Evolutionary conservation across 2,113 vertebrate genomes (phyloP).

Genomic region (Forbesichthys papilliferus): DNA sequence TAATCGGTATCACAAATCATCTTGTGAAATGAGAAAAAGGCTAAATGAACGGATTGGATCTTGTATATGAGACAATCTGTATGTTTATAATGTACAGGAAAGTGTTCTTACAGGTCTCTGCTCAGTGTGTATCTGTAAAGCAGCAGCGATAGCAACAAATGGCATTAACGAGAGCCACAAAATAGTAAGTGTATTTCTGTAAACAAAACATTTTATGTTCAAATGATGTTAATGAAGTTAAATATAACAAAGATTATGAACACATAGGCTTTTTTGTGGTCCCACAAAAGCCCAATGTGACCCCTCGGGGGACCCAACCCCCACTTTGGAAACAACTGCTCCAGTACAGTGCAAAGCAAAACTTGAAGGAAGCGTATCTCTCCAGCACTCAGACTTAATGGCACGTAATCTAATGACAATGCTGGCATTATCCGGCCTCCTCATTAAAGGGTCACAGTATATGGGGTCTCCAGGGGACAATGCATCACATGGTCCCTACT

Average conservation of each 20-base stretch:
- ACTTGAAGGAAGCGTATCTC: constrained; percentile 28
- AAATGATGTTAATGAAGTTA: too few relatives aligned
- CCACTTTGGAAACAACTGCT: background rate
- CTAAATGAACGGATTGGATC: constrained; percentile 27
- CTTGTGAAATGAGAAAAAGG: constrained; percentile 18
- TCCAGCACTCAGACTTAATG: constrained; percentile 57
- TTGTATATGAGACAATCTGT: constrained; percentile 43
- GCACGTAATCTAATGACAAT: constrained; percentile 60
- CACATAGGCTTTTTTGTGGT: too few relatives aligned
- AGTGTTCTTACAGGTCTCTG: constrained; percentile 62
- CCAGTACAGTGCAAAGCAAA: constrained; percentile 15
- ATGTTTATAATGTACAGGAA: constrained; percentile 36
- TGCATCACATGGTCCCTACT: constrained; percentile 16
- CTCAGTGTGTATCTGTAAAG: constrained; percentile 60
- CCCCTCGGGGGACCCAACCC: background rate
- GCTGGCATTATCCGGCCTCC: constrained; percentile 51
- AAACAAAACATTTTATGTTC: background rate
- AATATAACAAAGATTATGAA: too few relatives aligned
- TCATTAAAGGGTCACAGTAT: constrained; percentile 32
- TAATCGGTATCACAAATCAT: too few relatives aligned
- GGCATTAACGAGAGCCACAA: constrained; percentile 51
- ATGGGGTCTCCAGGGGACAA: constrained; percentile 9
- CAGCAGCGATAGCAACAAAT: constrained; percentile 54
- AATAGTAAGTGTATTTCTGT: constrained; percentile 9
- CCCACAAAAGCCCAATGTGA: too few relatives aligned